Base-by-base conservation (phyloP, 2,797 vertebrate species). In the Luscinia megarhynchos region DNA sequence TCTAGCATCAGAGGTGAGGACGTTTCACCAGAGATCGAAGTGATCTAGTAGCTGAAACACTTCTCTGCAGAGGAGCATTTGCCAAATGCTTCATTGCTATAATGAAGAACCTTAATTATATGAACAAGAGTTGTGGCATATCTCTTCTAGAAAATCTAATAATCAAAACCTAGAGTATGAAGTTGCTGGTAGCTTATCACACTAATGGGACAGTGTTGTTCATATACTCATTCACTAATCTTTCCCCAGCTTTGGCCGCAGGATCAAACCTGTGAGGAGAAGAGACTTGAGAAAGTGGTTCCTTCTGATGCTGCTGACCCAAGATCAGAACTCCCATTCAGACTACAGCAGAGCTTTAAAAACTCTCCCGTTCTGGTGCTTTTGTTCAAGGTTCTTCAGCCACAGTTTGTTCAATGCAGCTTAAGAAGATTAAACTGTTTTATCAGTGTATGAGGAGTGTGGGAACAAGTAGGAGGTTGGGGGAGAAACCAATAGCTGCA, bases 201-300 rank as follows among this genome's bases (percentile, higher is more conserved):
- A 54, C 10, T 58, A 66, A 27, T 0, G 4, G 58, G 38, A 58
- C 15, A 41, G 23, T 30, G 27, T 54, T 82, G 36, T 32, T 61
- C 55, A 9, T 62, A 19, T 8, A 23, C 12, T 53, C 10, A 45
- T 59, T 51, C 41, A 51, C n/a, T 67, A 55, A 66, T 48, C 34
- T 26, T 58, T 15, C 6, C 2, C 4, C 5, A 62, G 10, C 45
- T 83, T 45, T 62, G 63, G 27, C 26, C 38, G 13, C 1, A 4
- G 32, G 11, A 10, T 20, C 1, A 2, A 34, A 30, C 11, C 6
- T n/a, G 13, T 0, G 1, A 53, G 40, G 9, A 73, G 8, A 1
- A 2, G 10, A 15, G 4, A 10, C 9, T 27, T 30, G 19, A 15
- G 29, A 66, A 36, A 68, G 36, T 36, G 12, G 6, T 6, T 81